Base-by-base conservation (phyloP, 2,888 invertebrate genomes). In the Amiota minor region DNA sequence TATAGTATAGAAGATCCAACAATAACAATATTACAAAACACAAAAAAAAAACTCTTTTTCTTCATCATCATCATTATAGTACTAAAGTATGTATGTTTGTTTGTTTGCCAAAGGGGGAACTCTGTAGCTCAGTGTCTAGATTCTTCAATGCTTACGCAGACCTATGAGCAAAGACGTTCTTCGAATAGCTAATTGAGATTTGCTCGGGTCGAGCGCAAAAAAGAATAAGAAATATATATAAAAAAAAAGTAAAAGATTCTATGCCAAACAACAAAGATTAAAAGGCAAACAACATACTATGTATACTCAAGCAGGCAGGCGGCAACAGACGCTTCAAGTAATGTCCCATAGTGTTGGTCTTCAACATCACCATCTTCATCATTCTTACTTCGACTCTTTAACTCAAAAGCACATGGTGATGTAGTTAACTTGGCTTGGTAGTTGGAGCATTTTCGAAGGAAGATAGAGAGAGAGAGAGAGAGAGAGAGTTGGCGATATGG, bases 111-210 rank as follows among this genome's bases (percentile, higher is more conserved):
- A 35, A 35, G 35, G 35, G 35, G 35, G 35, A 35, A 35, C 35
- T 35, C 35, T 35, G 6, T 35, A 35, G 35, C 6, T 35, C 35
- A 35, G 35, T 35, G 35, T 35, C 35, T 35, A 35, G 35, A 35
- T 69, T 16, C 20, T n/a, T 65, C 62, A 62, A 62, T 62, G 62
- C 62, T 62, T 62, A 62, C 18, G 62, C 35, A 62, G 62, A n/a
- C 62, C 23, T 62, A 35, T 35, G 23, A 62, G 18, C 35, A 16
- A 65, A 50, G 67, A 80, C 79, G 82, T 85, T 82, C 79, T 81
- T 75, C 80, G 83, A 83, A 83, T 85, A 83, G 79, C 82, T 82
- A 83, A 85, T 82, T 82, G 83, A 84, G 81, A 80, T 68, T 68
- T 49, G 50, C 53, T 23, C 20, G 53, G 50, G 67, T 68, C 20